Evolutionary conservation across 2,797 vertebrate species (phyloP).

Genomic region (Parauchenoglanis ngamensis): DNA sequence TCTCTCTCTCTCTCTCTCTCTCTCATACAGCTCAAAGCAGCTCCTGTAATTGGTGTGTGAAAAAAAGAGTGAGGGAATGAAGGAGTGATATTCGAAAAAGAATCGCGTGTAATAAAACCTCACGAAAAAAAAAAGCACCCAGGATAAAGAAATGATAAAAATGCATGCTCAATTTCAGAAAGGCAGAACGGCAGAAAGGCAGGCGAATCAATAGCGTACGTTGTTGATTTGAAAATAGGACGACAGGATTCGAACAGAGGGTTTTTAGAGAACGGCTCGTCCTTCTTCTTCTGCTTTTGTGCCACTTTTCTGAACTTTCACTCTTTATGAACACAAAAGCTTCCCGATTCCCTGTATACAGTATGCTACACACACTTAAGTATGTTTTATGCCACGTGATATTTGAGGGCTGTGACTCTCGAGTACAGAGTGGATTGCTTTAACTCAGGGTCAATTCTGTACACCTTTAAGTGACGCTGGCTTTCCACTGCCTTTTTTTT

Average conservation of each 20-base stretch:
- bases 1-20: conserved; percentile 56
- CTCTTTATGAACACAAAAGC: neutral
- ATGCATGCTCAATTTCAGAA: conserved; percentile 33
- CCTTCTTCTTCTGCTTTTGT: conserved; percentile 35
- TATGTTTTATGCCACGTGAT: neutral
- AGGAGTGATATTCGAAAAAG: conserved; percentile 20
- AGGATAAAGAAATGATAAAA: conserved; percentile 6
- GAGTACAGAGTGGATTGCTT: conserved; percentile 22
- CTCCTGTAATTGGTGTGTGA: conserved; percentile 62
- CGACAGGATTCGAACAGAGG: conserved; percentile 25
- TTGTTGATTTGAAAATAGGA: conserved; percentile 63
- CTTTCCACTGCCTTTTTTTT: conserved; percentile 46
- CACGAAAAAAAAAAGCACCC: conserved; percentile 18
- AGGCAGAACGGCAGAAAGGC: neutral
- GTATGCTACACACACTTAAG: neutral
- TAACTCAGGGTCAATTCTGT: conserved; percentile 42
- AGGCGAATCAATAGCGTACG: conserved; percentile 66
- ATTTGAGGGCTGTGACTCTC: conserved; percentile 8
- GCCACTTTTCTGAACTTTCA: neutral
- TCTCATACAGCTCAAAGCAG: conserved; percentile 48
- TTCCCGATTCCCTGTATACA: neutral
- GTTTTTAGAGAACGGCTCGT: conserved; percentile 2
- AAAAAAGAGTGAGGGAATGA: conserved; percentile 51
- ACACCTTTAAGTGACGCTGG: conserved; percentile 51
- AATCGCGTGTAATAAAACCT: conserved; percentile 57